Evolutionary conservation across 2,113 vertebrate species (phyloP).

Genomic region (Antechinus stuartii): DNA sequence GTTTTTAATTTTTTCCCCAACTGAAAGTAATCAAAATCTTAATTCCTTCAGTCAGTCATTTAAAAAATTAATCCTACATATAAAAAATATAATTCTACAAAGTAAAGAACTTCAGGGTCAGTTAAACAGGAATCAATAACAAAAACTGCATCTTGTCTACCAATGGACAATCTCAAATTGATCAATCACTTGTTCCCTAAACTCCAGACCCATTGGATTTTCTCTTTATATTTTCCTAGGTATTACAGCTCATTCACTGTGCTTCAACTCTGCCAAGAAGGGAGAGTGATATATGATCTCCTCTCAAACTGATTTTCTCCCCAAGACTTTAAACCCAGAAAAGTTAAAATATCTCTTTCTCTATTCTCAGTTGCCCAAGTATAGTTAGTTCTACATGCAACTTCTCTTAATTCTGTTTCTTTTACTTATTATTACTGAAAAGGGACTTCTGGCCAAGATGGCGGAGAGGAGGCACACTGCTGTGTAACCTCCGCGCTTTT

Average conservation of each 20-base stretch:
- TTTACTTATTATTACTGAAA: not conserved
- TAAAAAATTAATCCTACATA: too few relatives aligned
- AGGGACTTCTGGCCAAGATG: too few relatives aligned
- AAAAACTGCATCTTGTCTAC: not conserved
- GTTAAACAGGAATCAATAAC: not conserved
- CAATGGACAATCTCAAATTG: not conserved
- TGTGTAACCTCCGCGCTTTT: too few relatives aligned
- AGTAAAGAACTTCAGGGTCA: not conserved
- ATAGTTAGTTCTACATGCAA: not conserved
- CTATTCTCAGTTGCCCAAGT: not conserved
- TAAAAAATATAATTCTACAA: not conserved
- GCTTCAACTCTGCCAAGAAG: not conserved
- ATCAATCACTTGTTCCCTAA: not conserved
- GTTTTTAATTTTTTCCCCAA: too few relatives aligned
- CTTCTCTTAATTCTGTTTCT: not conserved
- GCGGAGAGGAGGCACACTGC: too few relatives aligned
- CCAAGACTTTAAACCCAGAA: not conserved
- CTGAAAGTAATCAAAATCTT: too few relatives aligned
- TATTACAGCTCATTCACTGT: not conserved
- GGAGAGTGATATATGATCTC: not conserved
- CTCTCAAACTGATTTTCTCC: not conserved
- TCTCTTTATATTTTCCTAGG: not conserved
- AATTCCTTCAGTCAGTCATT: too few relatives aligned
- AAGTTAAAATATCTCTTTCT: not conserved
- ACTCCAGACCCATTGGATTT: not conserved